Base-by-base conservation (phyloP, 2,888 invertebrate species). In the Caenorhabditis macrosperma region DNA sequence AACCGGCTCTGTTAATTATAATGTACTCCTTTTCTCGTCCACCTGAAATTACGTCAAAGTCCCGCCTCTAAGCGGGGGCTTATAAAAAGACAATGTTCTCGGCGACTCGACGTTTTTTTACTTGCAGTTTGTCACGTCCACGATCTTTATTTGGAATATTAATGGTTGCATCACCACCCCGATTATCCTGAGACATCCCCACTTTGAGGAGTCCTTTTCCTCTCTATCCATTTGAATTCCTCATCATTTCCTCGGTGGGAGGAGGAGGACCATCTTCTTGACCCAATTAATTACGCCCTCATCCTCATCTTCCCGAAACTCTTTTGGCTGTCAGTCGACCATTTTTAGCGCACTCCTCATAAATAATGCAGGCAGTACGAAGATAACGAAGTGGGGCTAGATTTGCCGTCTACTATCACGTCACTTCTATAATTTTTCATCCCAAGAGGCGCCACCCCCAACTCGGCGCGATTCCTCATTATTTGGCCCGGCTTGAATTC, bases 311-410 rank as follows among this genome's bases (percentile, higher is more conserved):
- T n/a, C n/a, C n/a, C n/a, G n/a, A n/a, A n/a, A n/a, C n/a, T n/a
- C n/a, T n/a, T n/a, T n/a, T n/a, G n/a, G n/a, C 46, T 46, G 9
- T 5, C 55, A 6, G 1, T 35, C 10, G 57, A 57, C 24, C 35
- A 38, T 35, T 57, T 57, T 38, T 24, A 38, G 50, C 26, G 38
- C 30, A 9, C 61, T 33, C 9, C 55, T 71, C 24, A 64, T 74
- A 28, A 64, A 64, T 74, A 74, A 74, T 74, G 64, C 55, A 57
- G 35, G 35, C 57, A 64, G 46, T 26, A 50, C n/a, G n/a, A n/a
- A n/a, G n/a, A n/a, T n/a, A n/a, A n/a, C n/a, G n/a, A n/a, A n/a
- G n/a, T n/a, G n/a, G n/a, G n/a, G n/a, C n/a, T n/a, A n/a, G n/a
- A n/a, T n/a, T n/a, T n/a, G n/a, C n/a, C n/a, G n/a, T n/a, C n/a